These are phyloP conservation scores for Sinopyrophorus schimmeli DNA, from an alignment of 2,888 invertebrate genomes.

Conservation along the genomic window DNA sequence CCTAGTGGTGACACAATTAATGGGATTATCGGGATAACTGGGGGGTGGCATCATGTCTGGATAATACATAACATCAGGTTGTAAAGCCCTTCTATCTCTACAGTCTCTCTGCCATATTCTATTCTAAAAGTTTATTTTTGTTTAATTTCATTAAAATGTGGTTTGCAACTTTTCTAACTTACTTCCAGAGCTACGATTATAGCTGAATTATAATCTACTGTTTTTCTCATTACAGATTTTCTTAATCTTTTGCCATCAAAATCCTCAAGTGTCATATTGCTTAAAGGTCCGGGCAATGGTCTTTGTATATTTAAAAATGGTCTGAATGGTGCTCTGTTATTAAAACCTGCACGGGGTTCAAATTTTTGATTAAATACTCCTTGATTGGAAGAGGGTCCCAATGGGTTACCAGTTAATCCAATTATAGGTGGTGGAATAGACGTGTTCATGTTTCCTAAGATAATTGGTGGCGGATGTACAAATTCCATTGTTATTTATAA, in stretches of 20 bases:
- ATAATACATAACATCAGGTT: constrained; percentile 95
- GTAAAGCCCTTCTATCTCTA: constrained; percentile 84
- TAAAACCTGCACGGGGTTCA: constrained; percentile 29
- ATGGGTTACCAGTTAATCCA: constrained; percentile 33
- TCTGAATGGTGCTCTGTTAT: constrained; percentile 48
- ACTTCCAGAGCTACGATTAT: constrained; percentile 91
- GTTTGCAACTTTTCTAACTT: no score
- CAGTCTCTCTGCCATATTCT: constrained; percentile 95
- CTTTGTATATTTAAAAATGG: constrained; percentile 53
- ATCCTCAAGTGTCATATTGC: constrained; percentile 77
- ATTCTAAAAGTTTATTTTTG: constrained; percentile 61
- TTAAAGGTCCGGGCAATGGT: constrained; percentile 56
- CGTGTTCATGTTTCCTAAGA: constrained; percentile 46
- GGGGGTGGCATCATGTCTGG: constrained; percentile 92
- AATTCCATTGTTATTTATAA: constrained; percentile 52
- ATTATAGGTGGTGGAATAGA: constrained; percentile 44
- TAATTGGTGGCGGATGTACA: constrained; percentile 55
- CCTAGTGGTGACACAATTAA: constrained; percentile 91
- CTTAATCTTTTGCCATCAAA: constrained; percentile 95
- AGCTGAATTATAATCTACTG: constrained; percentile 96
- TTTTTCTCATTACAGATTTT: constrained; percentile 96
- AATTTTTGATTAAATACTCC: constrained; percentile 24
- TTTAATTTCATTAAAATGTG: constrained; percentile 1
- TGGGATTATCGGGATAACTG: constrained; percentile 92
- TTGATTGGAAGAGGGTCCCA: constrained; percentile 27